A percentile compares a stretch with the other conserved stretches of the same genome.
Evolutionary conservation across 2,888 invertebrate genomes (phyloP).

Genomic region (Xestoiulus laeticollis): DNA sequence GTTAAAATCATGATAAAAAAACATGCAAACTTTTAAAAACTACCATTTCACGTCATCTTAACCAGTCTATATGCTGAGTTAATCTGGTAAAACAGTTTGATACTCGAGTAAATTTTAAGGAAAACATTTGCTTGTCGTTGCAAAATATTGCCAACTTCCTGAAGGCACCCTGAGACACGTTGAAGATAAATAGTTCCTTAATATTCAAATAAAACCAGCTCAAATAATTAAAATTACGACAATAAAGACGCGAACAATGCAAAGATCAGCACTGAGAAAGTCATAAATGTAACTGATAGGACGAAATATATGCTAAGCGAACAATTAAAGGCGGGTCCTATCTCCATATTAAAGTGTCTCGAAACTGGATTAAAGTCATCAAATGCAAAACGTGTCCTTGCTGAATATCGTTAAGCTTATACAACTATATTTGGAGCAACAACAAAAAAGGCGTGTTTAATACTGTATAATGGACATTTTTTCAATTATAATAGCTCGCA

Average conservation of each 20-base stretch:
- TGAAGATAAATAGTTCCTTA: not conserved
- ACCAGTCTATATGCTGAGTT: too few species aligned
- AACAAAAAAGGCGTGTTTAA: conserved; percentile 16
- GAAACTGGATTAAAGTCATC: conserved; percentile 26
- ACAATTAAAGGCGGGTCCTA: conserved; percentile 24
- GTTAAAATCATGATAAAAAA: too few species aligned
- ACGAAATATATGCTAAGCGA: conserved; percentile 5
- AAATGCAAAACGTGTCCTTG: not conserved
- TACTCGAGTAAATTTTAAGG: not conserved
- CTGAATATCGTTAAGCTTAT: not conserved
- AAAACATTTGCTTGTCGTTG: not conserved
- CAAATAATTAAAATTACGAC: conserved; percentile 26
- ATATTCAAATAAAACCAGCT: conserved; percentile 6
- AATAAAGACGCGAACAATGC: conserved; percentile 10
- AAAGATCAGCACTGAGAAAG: not conserved
- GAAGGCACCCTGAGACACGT: not conserved
- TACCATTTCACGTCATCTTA: too few species aligned
- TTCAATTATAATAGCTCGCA: conserved; percentile 16
- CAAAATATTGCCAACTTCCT: not conserved
- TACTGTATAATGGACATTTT: not conserved
- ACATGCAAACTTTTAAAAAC: too few species aligned
- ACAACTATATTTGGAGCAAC: conserved; percentile 20
- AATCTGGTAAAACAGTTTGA: not conserved
- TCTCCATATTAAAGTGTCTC: not conserved
- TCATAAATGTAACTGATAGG: conserved; percentile 9